These are phyloP conservation scores for Thaumatotibia leucotreta DNA, from an alignment of 1,140 invertebrate species.

Conservation along the genomic window DNA sequence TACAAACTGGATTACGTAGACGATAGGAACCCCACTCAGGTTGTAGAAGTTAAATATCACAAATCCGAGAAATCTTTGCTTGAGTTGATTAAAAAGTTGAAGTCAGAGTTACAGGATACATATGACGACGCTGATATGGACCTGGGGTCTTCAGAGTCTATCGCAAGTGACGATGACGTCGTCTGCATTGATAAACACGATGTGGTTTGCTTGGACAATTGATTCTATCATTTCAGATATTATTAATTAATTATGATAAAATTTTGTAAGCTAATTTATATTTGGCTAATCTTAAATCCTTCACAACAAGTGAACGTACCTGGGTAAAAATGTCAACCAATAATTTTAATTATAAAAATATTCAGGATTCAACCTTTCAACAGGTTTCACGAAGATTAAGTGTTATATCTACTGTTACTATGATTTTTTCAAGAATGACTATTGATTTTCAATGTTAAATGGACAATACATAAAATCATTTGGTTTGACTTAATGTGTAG, in stretches of 20 bases:
- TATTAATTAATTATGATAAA: background rate
- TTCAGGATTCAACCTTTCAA: background rate
- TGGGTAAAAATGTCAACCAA: background rate
- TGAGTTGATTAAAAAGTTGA: slow-evolving; percentile 42
- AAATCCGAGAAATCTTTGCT: slow-evolving; percentile 28
- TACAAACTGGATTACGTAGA: slow-evolving; percentile 48
- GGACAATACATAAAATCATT: too few species aligned
- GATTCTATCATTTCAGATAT: background rate
- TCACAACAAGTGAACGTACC: too few species aligned
- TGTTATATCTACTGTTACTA: background rate
- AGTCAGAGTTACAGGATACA: slow-evolving; percentile 43
- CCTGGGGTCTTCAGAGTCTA: slow-evolving; percentile 28
- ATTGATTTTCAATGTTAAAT: background rate
- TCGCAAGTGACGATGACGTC: slow-evolving; percentile 30
- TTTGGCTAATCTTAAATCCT: background rate
- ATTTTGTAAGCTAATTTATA: background rate
- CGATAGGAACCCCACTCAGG: slow-evolving; percentile 16
- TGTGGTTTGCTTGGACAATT: background rate
- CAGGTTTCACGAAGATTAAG: background rate
- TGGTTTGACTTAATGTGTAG: too few species aligned
- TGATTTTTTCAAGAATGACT: background rate
- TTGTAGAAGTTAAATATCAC: slow-evolving; percentile 27
- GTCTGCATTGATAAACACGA: slow-evolving; percentile 38
- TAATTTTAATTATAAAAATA: background rate
- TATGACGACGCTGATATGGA: slow-evolving; percentile 64